Percentiles rank a stretch among this genome's conserved stretches.
These are phyloP conservation scores for Myotis planiceps DNA, from an alignment of 2,797 vertebrate species.

Conservation along the genomic window DNA sequence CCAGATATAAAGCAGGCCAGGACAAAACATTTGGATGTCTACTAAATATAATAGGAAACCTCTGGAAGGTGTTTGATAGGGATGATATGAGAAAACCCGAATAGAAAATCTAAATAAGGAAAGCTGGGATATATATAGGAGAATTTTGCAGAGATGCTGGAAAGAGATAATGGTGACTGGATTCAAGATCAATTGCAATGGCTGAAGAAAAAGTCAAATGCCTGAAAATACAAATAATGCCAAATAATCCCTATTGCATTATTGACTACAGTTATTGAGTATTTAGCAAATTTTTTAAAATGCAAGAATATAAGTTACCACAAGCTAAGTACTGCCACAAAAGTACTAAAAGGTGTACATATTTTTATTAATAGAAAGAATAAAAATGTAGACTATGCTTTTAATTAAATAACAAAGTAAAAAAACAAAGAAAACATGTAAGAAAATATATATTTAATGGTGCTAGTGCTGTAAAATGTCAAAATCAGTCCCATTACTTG, in stretches of 20 bases:
- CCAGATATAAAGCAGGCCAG: accelerated
- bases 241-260: background rate
- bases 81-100: background rate
- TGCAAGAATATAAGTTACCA: background rate
- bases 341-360: background rate
- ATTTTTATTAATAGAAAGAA: background rate
- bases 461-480: background rate
- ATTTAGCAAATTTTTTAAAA: background rate
- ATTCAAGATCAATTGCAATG: background rate
- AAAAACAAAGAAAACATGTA: background rate
- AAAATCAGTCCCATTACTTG: background rate
- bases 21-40: background rate
- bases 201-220: background rate
- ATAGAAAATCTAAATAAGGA: background rate
- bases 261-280: background rate
- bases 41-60: background rate
- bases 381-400: background rate
- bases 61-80: background rate
- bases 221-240: background rate
- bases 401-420: background rate
- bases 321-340: background rate
- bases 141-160: background rate
- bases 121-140: background rate
- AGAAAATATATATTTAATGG: background rate
- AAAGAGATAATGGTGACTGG: background rate